Base-by-base conservation (phyloP, 2,888 invertebrate species). In the Ceraclea dissimilis region DNA sequence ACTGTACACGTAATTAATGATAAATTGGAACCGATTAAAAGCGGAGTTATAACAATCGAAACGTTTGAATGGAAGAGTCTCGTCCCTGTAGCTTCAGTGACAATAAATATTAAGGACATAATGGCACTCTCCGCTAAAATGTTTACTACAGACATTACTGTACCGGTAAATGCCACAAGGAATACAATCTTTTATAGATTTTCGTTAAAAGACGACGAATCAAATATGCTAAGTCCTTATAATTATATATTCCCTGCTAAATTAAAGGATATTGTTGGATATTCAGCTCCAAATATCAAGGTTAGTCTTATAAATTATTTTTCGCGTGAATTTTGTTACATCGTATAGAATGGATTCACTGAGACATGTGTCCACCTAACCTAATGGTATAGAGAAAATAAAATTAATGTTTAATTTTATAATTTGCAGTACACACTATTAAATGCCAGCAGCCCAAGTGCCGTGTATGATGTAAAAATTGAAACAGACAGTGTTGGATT, bases 1-100 rank as follows among this genome's bases (percentile, higher is more conserved):
- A 75, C 80, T 53, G 71, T 88, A 11, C 84, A 81, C 51, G 68
- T 85, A 1, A 75, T 86, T 11, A 86, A 88, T 51, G 89, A 90
- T 67, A 70, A 76, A 63, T 71, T 81, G 54, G 69, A 68, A 21
- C 72, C 68, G 6, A 72, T 73, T 26, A 53, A 65, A 1, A 68
- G 79, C 52, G 78, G 78, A 2, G 70, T 68, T 16, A 73, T 85
- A 1, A 72, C 69, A 2, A 71, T 86, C n/a, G 78, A 79, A 51
- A 68, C 82, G 17, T 84, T 80, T 64, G 78, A 79, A 51, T 87
- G 83, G 80, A 72, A 71, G 2, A 76, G 73, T 54, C 66, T 80
- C 6, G 65, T 58, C 47, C 78, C 77, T 54, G 70, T 73, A 1
- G 66, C 66, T 19, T 69, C 69, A 1, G 64, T 67, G 39, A 64